Evolutionary conservation across 2,113 vertebrate genomes (phyloP).

Genomic region (Corythornis cristatus): DNA sequence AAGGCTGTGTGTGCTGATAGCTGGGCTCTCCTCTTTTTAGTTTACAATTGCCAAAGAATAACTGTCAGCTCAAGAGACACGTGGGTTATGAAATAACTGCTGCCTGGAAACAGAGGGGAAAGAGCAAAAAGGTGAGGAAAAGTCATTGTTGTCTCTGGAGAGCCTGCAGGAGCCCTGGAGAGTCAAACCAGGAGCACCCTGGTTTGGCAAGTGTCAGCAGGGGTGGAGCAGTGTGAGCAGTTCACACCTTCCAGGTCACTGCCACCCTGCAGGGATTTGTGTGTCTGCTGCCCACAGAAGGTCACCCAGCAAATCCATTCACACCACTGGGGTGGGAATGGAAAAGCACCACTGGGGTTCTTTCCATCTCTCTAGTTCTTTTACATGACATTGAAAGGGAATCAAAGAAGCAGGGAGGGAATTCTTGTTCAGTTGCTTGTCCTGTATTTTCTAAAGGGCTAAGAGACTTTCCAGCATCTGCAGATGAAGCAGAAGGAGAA

Average conservation of each 20-base stretch:
- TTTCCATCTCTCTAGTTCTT: not conserved
- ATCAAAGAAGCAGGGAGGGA: not conserved
- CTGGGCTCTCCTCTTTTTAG: not conserved
- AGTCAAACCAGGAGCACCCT: not conserved
- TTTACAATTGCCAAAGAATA: not conserved
- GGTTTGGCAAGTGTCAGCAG: not conserved
- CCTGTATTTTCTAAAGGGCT: not conserved
- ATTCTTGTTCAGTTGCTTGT: not conserved
- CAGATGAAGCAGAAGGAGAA: not conserved
- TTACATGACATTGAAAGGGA: not conserved
- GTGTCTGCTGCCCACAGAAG: not conserved
- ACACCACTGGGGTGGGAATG: not conserved
- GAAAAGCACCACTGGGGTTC: not conserved
- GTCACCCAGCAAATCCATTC: not conserved
- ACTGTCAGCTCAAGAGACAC: not conserved
- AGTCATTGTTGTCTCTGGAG: not conserved
- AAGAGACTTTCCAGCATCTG: not conserved
- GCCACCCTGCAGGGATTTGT: not conserved
- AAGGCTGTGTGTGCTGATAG: not conserved
- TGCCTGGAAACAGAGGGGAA: not conserved
- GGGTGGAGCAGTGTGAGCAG: not conserved
- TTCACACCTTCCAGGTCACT: accelerated
- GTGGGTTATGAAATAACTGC: constrained; percentile 7
- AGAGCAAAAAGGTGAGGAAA: not conserved
- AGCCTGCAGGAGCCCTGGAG: not conserved